These are phyloP conservation scores for Mesocentrotus franciscanus DNA, from an alignment of 53 echinoderm and acorn worm species.

Conservation along the genomic window DNA sequence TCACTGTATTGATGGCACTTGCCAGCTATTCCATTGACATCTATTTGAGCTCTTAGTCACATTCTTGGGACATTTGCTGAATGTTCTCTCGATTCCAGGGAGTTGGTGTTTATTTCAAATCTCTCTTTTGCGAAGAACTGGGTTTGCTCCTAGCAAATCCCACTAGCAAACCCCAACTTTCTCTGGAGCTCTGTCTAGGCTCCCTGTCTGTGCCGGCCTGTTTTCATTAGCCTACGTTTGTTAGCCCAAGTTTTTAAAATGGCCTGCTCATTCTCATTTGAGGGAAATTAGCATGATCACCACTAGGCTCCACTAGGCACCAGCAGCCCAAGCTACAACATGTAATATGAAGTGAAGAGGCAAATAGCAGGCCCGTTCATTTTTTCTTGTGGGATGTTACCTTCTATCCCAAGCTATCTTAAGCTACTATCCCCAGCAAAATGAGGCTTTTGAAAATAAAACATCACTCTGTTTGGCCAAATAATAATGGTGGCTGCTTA, in stretches of 20 bases:
- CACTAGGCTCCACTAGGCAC: too few species aligned
- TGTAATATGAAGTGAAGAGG: too few species aligned
- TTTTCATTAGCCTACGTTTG: background rate
- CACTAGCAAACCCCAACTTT: background rate
- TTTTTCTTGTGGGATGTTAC: too few species aligned
- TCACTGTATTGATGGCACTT: background rate
- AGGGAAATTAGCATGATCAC: too few species aligned
- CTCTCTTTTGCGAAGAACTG: background rate
- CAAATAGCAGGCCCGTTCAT: too few species aligned
- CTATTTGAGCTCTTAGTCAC: background rate
- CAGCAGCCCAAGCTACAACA: too few species aligned
- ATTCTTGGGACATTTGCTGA: background rate
- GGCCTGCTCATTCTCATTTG: too few species aligned
- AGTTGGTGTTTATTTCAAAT: background rate
- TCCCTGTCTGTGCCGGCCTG: background rate
- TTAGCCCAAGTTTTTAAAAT: background rate
- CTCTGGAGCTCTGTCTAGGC: background rate
- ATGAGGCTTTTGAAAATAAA: too few species aligned
- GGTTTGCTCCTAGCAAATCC: conserved; percentile 10
- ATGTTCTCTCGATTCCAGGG: background rate
- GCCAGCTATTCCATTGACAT: background rate
- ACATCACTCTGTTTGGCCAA: too few species aligned
- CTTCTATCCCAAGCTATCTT: too few species aligned
- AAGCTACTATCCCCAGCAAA: too few species aligned
- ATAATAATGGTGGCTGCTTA: too few species aligned